Conservation (phyloP, 2,888 invertebrate species). For the Scrobipalpa atriplicella region DNA sequence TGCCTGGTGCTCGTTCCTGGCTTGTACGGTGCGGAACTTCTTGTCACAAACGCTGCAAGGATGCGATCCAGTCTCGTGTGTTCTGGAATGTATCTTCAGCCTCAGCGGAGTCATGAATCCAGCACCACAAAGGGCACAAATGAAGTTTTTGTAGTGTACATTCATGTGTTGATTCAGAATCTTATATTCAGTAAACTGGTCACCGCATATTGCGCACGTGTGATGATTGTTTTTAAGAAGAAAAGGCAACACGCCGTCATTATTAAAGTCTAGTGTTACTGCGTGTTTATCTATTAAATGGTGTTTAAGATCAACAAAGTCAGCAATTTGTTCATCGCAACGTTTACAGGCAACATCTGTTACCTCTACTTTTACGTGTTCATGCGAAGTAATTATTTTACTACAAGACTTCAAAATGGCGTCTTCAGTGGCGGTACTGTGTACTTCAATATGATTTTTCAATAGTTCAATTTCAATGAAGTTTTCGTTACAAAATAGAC, state of each 20-base stretch:
- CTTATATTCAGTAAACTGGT: conserved; percentile 28
- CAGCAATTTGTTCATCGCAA: conserved; percentile 30
- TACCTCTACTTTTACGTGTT: conserved; percentile 36
- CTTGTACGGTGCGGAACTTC: neutral
- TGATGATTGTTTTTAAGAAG: neutral
- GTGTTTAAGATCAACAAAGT: conserved; percentile 12
- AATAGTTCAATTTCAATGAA: conserved; percentile 18
- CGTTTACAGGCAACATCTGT: conserved; percentile 33
- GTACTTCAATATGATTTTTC: conserved; percentile 4
- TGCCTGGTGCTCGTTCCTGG: conserved; percentile 4
- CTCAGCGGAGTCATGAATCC: conserved; percentile 48
- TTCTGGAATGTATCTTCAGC: conserved; percentile 42
- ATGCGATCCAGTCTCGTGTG: conserved; percentile 39
- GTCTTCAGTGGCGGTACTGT: neutral
- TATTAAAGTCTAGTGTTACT: neutral
- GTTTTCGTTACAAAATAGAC: conserved; percentile 14
- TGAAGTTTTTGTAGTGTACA: conserved; percentile 49
- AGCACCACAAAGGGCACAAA: conserved; percentile 50
- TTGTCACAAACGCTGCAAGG: conserved; percentile 21
- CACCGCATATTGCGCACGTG: conserved; percentile 5
- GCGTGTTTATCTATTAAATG: conserved; percentile 14
- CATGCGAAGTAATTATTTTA: conserved; percentile 15
- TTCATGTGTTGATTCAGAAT: conserved; percentile 47
- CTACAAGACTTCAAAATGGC: neutral
- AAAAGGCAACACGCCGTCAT: conserved; percentile 19